A percentile compares a stretch with the other conserved stretches of the same genome.
Conservation (phyloP, 1,140 invertebrate genomes). For the Drosophila pectinifera region DNA sequence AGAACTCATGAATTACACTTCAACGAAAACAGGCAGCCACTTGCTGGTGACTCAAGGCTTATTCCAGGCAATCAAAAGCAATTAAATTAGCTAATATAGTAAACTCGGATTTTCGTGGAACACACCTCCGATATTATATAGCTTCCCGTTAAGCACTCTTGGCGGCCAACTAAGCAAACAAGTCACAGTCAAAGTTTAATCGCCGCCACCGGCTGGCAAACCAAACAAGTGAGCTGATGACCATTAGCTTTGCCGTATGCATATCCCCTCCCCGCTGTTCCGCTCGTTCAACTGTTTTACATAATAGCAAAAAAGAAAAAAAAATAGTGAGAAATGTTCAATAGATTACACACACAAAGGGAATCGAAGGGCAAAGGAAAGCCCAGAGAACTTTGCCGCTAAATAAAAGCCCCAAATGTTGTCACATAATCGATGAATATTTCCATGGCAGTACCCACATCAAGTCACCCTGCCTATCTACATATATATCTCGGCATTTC, state of each 20-base stretch:
- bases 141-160: conserved; percentile 26
- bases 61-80: conserved; percentile 19
- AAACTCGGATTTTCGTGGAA: conserved; percentile 11
- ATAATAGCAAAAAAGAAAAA: conserved; percentile 17
- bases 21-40: conserved; percentile 10
- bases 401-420: conserved; percentile 56
- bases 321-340: conserved; percentile 36
- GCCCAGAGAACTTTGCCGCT: conserved; percentile 49
- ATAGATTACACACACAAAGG: conserved; percentile 41
- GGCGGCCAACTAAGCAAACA: conserved; percentile 39
- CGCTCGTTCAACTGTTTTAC: conserved; percentile 31
- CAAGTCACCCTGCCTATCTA: background rate
- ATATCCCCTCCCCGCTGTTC: background rate
- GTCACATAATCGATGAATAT: conserved; percentile 69
- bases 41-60: conserved; percentile 16
- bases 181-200: conserved; percentile 45
- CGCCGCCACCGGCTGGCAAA: conserved; percentile 26
- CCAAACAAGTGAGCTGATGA: conserved; percentile 33
- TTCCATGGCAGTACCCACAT: conserved; percentile 34
- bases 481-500: background rate
- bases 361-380: conserved; percentile 28
- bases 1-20: conserved; percentile 1
- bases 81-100: conserved; percentile 16
- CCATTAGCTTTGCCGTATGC: conserved; percentile 25
- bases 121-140: conserved; percentile 23